Percentiles rank a stretch among this genome's conserved stretches.
Conservation (phyloP, 2,113 vertebrate species). For the Spermophilus dauricus region DNA sequence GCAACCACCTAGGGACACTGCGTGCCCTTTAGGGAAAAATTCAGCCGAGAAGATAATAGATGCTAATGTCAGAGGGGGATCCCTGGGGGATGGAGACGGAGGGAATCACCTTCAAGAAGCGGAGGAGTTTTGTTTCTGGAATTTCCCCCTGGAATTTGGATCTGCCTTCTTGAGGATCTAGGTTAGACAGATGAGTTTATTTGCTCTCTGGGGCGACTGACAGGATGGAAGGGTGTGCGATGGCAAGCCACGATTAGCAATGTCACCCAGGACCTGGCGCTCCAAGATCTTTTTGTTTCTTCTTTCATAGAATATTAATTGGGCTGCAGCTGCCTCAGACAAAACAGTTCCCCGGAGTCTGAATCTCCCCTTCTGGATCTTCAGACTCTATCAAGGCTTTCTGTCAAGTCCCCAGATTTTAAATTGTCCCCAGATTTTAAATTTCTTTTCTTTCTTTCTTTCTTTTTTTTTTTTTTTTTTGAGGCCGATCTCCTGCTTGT, state of each 20-base stretch:
- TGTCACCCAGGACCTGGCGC: neutral
- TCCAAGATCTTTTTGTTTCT: neutral
- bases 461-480: conserved; percentile 42
- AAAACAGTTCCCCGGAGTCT: conserved; percentile 63
- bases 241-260: neutral
- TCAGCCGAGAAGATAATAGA: conserved; percentile 58
- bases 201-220: conserved; percentile 60
- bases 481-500: neutral
- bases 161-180: conserved; percentile 46
- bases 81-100: neutral
- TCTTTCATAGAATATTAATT: conserved; percentile 73
- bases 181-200: conserved; percentile 51
- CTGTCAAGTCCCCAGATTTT: conserved; percentile 60
- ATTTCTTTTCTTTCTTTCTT: neutral
- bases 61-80: conserved; percentile 32
- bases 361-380: conserved; percentile 45
- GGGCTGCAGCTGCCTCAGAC: conserved; percentile 55
- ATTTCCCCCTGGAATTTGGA: neutral
- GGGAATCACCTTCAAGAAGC: conserved; percentile 44
- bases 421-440: conserved; percentile 62
- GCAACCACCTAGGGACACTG: neutral
- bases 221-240: neutral
- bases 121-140: neutral
- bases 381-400: conserved; percentile 48
- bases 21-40: conserved; percentile 56